phyloP scores from a whole-genome alignment of 2,113 vertebrate species.

The Copsychus sechellarum region DNA sequence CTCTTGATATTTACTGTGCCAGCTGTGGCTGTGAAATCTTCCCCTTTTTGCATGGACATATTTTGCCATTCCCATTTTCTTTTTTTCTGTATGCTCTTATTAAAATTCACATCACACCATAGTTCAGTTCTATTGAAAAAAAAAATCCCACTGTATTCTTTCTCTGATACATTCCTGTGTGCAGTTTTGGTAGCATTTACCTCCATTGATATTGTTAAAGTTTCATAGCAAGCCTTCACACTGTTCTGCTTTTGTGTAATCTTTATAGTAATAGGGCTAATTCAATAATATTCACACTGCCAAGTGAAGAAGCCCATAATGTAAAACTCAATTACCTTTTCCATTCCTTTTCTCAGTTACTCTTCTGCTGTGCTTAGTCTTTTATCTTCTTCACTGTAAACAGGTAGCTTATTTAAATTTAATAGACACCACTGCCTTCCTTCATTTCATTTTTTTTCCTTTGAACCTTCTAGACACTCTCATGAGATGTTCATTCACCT shows the following conservation, averaged over 20 bases:
- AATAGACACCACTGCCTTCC: constrained; percentile 12
- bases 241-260: constrained; percentile 68
- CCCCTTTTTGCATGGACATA: background rate
- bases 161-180: constrained; percentile 48
- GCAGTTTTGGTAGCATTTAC: constrained; percentile 53
- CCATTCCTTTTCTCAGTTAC: constrained; percentile 41
- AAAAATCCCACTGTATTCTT: background rate
- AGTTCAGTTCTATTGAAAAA: constrained; percentile 26
- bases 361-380: constrained; percentile 48
- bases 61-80: background rate
- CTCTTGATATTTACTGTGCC: constrained; percentile 43
- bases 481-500: constrained; percentile 51
- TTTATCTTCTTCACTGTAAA: constrained; percentile 67
- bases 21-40: background rate
- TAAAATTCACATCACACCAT: constrained; percentile 69
- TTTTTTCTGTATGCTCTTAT: constrained; percentile 27
- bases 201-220: constrained; percentile 60
- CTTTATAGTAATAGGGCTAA: constrained; percentile 60
- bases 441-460: background rate
- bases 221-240: constrained; percentile 63
- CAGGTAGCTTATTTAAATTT: constrained; percentile 65
- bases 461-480: constrained; percentile 51
- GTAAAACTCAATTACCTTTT: constrained; percentile 68
- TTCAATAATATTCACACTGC: constrained; percentile 66
- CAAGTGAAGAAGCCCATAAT: constrained; percentile 41